Percentiles rank a stretch among this genome's conserved stretches.
These are phyloP conservation scores for Geotrypetes seraphini DNA, from an alignment of 2,797 vertebrate species.

Conservation along the genomic window DNA sequence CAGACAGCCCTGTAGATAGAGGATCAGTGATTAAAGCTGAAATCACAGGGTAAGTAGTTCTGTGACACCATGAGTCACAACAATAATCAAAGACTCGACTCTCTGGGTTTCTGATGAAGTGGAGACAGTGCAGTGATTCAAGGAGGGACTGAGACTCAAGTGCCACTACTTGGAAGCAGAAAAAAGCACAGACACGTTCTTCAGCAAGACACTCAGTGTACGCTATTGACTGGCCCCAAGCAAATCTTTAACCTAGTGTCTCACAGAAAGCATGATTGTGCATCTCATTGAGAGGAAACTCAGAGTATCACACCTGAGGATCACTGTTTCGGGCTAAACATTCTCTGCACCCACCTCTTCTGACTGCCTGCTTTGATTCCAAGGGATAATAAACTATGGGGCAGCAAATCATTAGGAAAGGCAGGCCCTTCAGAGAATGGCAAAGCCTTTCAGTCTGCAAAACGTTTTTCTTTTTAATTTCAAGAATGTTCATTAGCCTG, in stretches of 20 bases:
- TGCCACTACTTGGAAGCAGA: slow-evolving; percentile 40
- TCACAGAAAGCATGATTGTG: slow-evolving; percentile 42
- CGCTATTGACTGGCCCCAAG: slow-evolving; percentile 48
- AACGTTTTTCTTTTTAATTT: no score
- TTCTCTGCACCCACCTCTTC: slow-evolving; percentile 2
- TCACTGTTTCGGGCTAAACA: slow-evolving; percentile 29
- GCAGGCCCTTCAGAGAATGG: no score
- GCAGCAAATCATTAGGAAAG: no score
- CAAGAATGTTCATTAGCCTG: no score
- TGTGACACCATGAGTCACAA: slow-evolving; percentile 48
- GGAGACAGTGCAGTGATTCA: slow-evolving; percentile 50
- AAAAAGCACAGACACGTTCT: slow-evolving; percentile 43
- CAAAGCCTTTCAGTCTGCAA: no score
- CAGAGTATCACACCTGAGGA: slow-evolving; percentile 36
- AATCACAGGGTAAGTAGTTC: slow-evolving; percentile 55
- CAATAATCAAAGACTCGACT: slow-evolving; percentile 52
- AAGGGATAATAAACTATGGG: slow-evolving; percentile 14
- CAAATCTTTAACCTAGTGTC: slow-evolving; percentile 51
- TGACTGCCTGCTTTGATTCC: slow-evolving; percentile 16
- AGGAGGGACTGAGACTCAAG: slow-evolving; percentile 45
- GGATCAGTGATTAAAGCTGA: slow-evolving; percentile 55
- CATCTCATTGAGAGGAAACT: slow-evolving; percentile 45
- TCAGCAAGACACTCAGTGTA: slow-evolving; percentile 42
- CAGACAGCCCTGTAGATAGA: slow-evolving; percentile 38
- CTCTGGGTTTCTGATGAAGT: slow-evolving; percentile 49